Base-by-base conservation (phyloP, 2,888 invertebrate genomes). In the Papilio elwesi region DNA sequence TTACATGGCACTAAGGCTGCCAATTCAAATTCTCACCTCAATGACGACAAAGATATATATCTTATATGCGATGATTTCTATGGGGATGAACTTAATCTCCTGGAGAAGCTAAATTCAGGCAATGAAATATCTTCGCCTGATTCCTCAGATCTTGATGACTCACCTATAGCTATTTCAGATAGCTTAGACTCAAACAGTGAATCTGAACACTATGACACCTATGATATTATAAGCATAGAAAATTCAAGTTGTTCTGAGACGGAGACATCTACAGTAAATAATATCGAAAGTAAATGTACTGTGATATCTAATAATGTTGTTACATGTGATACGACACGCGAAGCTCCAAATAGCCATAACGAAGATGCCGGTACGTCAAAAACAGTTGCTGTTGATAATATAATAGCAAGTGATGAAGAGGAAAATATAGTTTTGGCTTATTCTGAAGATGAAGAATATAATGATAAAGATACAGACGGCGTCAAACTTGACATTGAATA, bases 201-300 rank as follows among this genome's bases (percentile, higher is more conserved):
- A 16, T 53, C 57, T 10, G 78, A 77, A 62, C 80, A 76, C 71
- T 81, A 78, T 74, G 83, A 78, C 64, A 79, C 68, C 0, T 80
- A 81, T 78, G 89, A 89, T 75, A 85, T 92, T 15, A 91, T 93
- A 36, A 93, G 93, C 76, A 91, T 92, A 76, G 93, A 92, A 85
- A 89, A 93, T 79, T 93, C 93, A 5, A 92, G 90, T 81, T 90
- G 86, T 75, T 92, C 92, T 15, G 92, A 91, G 80, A 84, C 85
- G 8, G 91, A 92, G 77, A 74, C 65, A 12, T 80, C 78, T 65
- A 70, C 70, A 63, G 77, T 68, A 66, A 74, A 74, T 38, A 65
- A 76, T 62, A 69, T 67, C 69, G 76, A 76, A 68, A 66, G 12
- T 11, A 72, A 62, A 36, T 15, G 11, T 38, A 38, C 64, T 13